phyloP scores from a whole-genome alignment of 2,888 invertebrate species.

The Calephelis perditalis region DNA sequence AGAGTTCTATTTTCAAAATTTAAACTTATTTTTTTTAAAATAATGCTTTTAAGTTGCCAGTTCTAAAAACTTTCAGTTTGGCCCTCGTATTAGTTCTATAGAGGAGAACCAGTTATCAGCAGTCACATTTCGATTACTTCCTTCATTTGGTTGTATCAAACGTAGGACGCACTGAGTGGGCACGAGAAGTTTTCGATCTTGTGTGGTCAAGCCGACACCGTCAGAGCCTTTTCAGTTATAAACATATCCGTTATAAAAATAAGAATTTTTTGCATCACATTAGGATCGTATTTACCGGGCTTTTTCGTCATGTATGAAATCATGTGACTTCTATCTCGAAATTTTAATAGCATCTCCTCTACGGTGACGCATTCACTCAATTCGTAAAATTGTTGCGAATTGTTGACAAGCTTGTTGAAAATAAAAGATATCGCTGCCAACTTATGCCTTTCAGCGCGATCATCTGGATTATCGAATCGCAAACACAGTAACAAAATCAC shows the following conservation, averaged over 20 bases:
- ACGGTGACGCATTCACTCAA: conserved; percentile 31
- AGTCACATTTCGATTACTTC: conserved; percentile 32
- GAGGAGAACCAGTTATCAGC: conserved; percentile 28
- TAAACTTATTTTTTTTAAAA: too few species aligned
- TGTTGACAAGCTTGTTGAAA: conserved; percentile 30
- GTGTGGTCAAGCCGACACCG: conserved; percentile 24
- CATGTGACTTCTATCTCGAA: conserved; percentile 32
- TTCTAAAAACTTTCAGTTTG: too few species aligned
- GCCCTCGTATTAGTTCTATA: conserved; percentile 23
- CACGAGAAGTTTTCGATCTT: conserved; percentile 28
- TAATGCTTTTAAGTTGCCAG: too few species aligned
- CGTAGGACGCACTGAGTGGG: conserved; percentile 32
- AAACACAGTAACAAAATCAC: conserved; percentile 17
- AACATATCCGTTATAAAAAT: conserved; percentile 26
- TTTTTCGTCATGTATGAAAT: conserved; percentile 32
- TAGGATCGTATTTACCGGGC: conserved; percentile 25
- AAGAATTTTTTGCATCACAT: conserved; percentile 27
- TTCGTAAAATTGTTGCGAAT: conserved; percentile 29
- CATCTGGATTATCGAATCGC: conserved; percentile 28
- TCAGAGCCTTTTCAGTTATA: conserved; percentile 26
- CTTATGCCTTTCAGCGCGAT: conserved; percentile 27
- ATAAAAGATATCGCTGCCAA: conserved; percentile 29
- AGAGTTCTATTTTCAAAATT: too few species aligned
- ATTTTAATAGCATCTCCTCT: conserved; percentile 32
- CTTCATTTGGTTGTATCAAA: conserved; percentile 27